Conservation (phyloP, 2,113 vertebrate species). For the Prietella phreatophila region DNA sequence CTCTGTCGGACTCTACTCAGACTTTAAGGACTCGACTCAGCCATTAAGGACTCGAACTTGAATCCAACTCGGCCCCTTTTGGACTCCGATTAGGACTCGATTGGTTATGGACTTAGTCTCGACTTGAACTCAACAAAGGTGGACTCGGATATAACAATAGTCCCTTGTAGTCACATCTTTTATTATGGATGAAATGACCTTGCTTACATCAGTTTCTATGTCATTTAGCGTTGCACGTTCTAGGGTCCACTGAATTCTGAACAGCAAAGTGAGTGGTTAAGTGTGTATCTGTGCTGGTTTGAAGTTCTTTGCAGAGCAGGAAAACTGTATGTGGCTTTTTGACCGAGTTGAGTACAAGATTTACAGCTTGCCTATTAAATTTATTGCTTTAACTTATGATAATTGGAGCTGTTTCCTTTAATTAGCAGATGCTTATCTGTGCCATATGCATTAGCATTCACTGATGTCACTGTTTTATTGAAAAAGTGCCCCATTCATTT, state of each 20-base stretch:
- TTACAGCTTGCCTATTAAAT: neutral
- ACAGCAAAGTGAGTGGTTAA: too few relatives aligned
- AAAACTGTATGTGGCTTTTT: neutral
- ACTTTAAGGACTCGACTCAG: too few relatives aligned
- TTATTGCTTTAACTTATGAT: neutral
- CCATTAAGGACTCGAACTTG: too few relatives aligned
- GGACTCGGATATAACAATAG: too few relatives aligned
- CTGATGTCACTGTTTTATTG: neutral
- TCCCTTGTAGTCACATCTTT: neutral
- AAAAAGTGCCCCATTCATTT: neutral
- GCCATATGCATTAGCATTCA: slow-evolving; percentile 15
- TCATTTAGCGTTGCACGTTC: neutral
- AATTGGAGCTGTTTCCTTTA: neutral
- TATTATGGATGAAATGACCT: neutral
- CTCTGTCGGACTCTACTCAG: too few relatives aligned
- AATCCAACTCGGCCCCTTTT: too few relatives aligned
- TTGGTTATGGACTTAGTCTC: too few relatives aligned
- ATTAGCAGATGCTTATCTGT: neutral
- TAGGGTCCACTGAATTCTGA: neutral
- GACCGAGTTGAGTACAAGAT: neutral
- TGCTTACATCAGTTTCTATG: neutral
- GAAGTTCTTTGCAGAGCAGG: neutral
- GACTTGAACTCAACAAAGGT: too few relatives aligned
- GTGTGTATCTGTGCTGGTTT: neutral
- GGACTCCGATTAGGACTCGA: too few relatives aligned